These are phyloP conservation scores for Heliconius charithonia DNA, from an alignment of 2,888 invertebrate genomes.

Conservation along the genomic window DNA sequence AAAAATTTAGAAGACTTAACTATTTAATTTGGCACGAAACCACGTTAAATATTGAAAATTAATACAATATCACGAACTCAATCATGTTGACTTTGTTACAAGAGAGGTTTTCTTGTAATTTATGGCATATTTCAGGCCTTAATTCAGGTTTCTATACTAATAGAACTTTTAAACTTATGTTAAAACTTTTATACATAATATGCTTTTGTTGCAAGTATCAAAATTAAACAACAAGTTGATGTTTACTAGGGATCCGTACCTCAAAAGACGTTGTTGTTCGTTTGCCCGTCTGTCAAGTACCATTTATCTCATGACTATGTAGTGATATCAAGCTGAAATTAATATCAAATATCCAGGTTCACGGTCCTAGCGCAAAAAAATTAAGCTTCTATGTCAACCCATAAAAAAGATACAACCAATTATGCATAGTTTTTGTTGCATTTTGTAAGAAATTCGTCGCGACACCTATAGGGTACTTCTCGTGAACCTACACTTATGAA, in stretches of 20 bases:
- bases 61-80: neutral
- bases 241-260: neutral
- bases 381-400: too few relatives aligned
- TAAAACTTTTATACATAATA: neutral
- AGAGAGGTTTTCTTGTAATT: neutral
- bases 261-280: too few relatives aligned
- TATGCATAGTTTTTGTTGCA: too few relatives aligned
- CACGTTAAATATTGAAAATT: neutral
- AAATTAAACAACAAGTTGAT: neutral
- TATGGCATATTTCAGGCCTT: neutral
- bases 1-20: neutral
- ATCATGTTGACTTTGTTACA: neutral
- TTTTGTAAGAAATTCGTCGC: too few relatives aligned
- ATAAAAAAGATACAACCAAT: too few relatives aligned
- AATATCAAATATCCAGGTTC: too few relatives aligned
- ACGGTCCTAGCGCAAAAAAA: too few relatives aligned
- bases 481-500: too few relatives aligned
- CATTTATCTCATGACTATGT: too few relatives aligned
- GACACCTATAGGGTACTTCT: too few relatives aligned
- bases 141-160: neutral
- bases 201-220: neutral
- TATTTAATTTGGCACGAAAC: neutral
- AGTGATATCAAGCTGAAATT: too few relatives aligned
- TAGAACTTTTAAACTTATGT: neutral
- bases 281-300: too few relatives aligned